Conservation (phyloP, 2,113 vertebrate species). For the Muntiacus muntjak region DNA sequence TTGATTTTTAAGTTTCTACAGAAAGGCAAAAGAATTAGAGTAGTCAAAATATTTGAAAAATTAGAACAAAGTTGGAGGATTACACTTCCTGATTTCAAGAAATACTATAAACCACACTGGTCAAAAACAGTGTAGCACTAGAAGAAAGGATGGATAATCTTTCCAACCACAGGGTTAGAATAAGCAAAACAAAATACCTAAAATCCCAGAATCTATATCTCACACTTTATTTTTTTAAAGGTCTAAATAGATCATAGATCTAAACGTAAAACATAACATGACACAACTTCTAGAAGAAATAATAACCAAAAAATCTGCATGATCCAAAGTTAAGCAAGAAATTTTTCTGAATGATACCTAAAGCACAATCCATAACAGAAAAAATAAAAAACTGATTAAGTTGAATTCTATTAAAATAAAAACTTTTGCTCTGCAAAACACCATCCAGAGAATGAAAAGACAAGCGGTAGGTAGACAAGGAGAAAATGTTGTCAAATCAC, state of each 20-base stretch:
- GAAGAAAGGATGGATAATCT: neutral
- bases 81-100: neutral
- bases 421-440: neutral
- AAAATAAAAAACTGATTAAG: neutral
- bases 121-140: neutral
- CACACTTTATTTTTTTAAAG: neutral
- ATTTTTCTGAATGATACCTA: neutral
- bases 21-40: neutral
- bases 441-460: neutral
- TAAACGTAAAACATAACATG: neutral
- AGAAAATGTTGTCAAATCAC: neutral
- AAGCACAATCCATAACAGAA: neutral
- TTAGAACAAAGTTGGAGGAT: neutral
- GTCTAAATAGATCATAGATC: neutral
- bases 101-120: neutral
- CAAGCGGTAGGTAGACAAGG: neutral
- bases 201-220: neutral
- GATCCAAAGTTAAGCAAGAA: neutral
- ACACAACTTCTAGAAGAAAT: neutral
- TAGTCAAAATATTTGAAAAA: neutral
- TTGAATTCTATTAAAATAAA: neutral
- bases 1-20: neutral
- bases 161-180: neutral
- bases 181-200: neutral
- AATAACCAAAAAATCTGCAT: neutral